Base-by-base conservation (phyloP, 2,888 invertebrate genomes). In the Margaritifera margaritifera region DNA sequence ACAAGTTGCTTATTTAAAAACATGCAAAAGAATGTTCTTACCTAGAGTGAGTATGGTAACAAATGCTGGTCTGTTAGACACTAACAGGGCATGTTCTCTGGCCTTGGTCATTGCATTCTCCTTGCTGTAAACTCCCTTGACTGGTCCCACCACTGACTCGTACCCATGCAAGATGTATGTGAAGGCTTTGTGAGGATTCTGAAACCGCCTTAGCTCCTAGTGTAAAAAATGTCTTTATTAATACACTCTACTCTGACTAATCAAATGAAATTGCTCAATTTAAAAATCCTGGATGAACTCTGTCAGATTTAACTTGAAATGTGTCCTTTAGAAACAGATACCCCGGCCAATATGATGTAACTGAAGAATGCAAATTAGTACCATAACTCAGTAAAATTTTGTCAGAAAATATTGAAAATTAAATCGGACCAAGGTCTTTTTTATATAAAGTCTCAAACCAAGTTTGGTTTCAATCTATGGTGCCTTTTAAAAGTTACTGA, bases 161-260 rank as follows among this genome's bases (percentile, higher is more conserved):
- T 94, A 97, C 79, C 95, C 95, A 87, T 96, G 94, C 91, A 96
- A 94, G 22, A 93, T 91, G 85, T 96, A 97, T 0, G 97, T 97
- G 86, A 96, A 98, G 0, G 97, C 95, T 86, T 95, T 95, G 79
- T 97, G 96, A 0, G 98, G 97, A 74, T 95, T 93, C 61, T 95
- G 94, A 88, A 96, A 98, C 62, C 98, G 92, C 80, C 92, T 91
- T 22, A 94, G 92, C 89, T 98, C 98, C 90, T 97, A 94, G 24
- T 93, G 91, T 64, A 22, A 68, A 31, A 64, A 63, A 57, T 63
- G 8, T 4, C 25, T 42, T 42, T 42, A 42, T 42, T 11, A 42
- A 42, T 42, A 42, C 1, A 42, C 6, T 31, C 42, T 42, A 42
- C 2, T 56, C 24, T 56, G 15, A 56, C 3, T 56, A 56, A 18